Conservation (phyloP, 2,888 invertebrate genomes). For the Philereme vetulata region DNA sequence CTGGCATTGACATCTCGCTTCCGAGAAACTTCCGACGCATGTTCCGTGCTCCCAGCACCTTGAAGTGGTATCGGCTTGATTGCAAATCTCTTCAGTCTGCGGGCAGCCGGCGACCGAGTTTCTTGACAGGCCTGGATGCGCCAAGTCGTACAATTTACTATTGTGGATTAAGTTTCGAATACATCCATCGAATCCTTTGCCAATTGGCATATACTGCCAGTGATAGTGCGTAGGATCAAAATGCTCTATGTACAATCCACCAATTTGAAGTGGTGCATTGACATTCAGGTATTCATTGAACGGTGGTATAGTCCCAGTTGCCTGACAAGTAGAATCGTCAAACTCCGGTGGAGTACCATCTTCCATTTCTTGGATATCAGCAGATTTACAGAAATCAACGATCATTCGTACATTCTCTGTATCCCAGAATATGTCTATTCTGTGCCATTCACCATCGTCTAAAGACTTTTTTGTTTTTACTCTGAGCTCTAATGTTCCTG, state of each 20-base stretch:
- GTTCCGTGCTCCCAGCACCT: constrained; percentile 97
- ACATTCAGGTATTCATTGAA: constrained; percentile 98
- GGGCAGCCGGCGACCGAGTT: constrained; percentile 96
- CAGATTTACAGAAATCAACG: constrained; percentile 96
- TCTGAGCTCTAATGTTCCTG: constrained; percentile 93
- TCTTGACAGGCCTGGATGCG: constrained; percentile 94
- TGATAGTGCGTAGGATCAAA: constrained; percentile 94
- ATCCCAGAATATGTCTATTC: constrained; percentile 97
- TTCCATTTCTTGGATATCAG: constrained; percentile 94
- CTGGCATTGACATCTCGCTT: constrained; percentile 95
- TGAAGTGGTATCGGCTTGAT: constrained; percentile 92
- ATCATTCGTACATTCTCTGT: constrained; percentile 96
- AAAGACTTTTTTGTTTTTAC: constrained; percentile 93
- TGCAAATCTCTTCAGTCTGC: constrained; percentile 96
- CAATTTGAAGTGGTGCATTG: constrained; percentile 97
- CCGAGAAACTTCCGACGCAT: constrained; percentile 95
- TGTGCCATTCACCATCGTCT: constrained; percentile 99
- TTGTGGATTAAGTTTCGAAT: constrained; percentile 98
- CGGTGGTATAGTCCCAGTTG: constrained; percentile 94
- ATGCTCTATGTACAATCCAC: constrained; percentile 95
- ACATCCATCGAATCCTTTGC: constrained; percentile 97
- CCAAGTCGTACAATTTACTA: constrained; percentile 97
- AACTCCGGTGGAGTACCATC: constrained; percentile 95
- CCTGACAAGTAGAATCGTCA: constrained; percentile 95
- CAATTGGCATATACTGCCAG: constrained; percentile 95